These are phyloP conservation scores for Drosophila sordidula DNA, from an alignment of 2,888 invertebrate genomes.

Conservation along the genomic window DNA sequence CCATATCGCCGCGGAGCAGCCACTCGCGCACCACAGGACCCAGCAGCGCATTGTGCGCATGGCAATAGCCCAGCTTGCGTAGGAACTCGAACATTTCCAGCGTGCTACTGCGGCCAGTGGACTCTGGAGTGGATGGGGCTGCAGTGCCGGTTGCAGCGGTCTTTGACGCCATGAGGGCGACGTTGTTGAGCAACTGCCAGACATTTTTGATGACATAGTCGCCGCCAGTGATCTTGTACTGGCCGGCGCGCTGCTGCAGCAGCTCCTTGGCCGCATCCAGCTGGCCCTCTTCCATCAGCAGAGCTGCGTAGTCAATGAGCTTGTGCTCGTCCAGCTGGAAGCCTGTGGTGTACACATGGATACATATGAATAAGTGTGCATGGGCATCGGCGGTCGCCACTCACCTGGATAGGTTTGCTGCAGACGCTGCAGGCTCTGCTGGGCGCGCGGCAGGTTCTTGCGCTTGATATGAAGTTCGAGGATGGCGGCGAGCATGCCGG, in stretches of 20 bases:
- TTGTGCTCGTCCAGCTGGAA: conserved; percentile 89
- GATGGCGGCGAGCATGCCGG: conserved; percentile 89
- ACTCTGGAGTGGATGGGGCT: conserved; percentile 12
- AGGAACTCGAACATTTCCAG: conserved; percentile 86
- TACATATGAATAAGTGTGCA: too few species aligned
- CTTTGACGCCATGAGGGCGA: conserved; percentile 82
- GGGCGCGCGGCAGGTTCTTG: conserved; percentile 86
- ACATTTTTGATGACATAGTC: conserved; percentile 87
- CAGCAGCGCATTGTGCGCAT: conserved; percentile 86
- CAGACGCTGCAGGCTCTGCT: conserved; percentile 86
- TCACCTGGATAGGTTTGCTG: conserved; percentile 85
- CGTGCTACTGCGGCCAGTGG: conserved; percentile 83
- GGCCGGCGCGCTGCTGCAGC: conserved; percentile 86
- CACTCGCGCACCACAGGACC: conserved; percentile 88
- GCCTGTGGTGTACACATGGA: conserved; percentile 59
- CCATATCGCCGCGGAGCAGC: conserved; percentile 86
- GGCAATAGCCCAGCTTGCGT: conserved; percentile 86
- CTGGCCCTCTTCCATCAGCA: conserved; percentile 86
- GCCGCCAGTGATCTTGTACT: conserved; percentile 84
- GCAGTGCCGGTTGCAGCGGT: neutral
- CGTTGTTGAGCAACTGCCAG: conserved; percentile 87
- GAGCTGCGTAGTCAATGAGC: conserved; percentile 87
- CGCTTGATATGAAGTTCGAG: conserved; percentile 88
- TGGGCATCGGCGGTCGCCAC: neutral
- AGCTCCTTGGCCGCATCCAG: conserved; percentile 83